Conservation (phyloP, 1,140 invertebrate species). For the Neotoxoptera formosana region DNA sequence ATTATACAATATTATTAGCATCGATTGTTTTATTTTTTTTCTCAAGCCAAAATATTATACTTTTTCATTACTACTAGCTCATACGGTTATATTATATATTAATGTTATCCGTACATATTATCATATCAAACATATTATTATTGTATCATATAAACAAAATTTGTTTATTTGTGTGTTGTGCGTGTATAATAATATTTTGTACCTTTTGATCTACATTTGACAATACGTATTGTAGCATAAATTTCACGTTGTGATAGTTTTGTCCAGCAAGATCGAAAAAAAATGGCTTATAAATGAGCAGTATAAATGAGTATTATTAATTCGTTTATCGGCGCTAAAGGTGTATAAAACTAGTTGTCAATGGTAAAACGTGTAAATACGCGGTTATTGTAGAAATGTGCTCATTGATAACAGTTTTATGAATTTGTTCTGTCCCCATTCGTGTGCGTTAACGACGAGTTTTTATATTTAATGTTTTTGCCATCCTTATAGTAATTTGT, state of each 20-base stretch:
- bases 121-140: no score
- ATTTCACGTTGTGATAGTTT: neutral
- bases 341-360: neutral
- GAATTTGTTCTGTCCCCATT: neutral
- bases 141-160: neutral
- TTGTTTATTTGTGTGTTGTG: neutral
- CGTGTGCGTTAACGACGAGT: neutral
- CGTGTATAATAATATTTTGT: neutral
- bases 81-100: neutral
- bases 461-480: neutral
- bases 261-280: fast-evolving
- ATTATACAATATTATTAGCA: neutral
- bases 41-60: neutral
- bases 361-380: neutral
- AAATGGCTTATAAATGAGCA: neutral
- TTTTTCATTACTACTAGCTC: neutral
- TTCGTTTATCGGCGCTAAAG: neutral
- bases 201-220: neutral
- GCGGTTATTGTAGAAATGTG: neutral
- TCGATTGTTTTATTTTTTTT: conserved; percentile 3
- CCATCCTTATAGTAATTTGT: neutral
- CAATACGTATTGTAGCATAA: no score
- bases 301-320: neutral
- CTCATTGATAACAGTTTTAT: neutral
- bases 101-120: neutral